Evolutionary conservation across 2,888 invertebrate genomes (phyloP).

Genomic region (Congeria kusceri): DNA sequence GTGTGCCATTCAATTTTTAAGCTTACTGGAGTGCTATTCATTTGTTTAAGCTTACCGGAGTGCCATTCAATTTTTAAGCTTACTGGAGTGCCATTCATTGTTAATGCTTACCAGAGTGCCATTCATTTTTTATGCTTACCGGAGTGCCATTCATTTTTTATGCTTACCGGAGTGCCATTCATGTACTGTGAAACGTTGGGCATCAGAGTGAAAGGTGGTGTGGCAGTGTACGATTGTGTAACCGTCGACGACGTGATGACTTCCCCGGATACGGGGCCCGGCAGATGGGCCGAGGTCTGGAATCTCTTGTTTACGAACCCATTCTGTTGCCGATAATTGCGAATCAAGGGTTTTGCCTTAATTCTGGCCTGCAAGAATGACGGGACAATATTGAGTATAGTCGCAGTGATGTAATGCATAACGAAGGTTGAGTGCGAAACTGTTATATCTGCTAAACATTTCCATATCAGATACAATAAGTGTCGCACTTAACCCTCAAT

Average conservation of each 20-base stretch:
- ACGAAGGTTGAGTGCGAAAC: too few relatives aligned
- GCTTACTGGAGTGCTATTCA: too few relatives aligned
- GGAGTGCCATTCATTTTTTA: not conserved
- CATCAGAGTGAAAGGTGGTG: slow-evolving; percentile 64
- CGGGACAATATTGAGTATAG: not conserved
- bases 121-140: too few relatives aligned
- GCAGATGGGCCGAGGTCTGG: slow-evolving; percentile 64
- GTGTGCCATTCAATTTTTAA: too few relatives aligned
- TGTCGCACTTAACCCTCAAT: too few relatives aligned
- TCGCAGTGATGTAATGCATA: not conserved
- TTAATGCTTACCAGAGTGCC: too few relatives aligned
- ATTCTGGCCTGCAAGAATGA: slow-evolving; percentile 88
- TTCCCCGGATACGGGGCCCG: slow-evolving; percentile 56
- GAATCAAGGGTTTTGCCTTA: slow-evolving; percentile 91
- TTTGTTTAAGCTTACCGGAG: too few relatives aligned
- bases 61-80: too few relatives aligned
- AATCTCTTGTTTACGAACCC: slow-evolving; percentile 80
- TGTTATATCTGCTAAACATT: too few relatives aligned
- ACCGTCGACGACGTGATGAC: slow-evolving; percentile 57
- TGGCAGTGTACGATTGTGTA: slow-evolving; percentile 60
- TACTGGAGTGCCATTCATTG: too few relatives aligned
- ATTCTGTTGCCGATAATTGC: slow-evolving; percentile 87
- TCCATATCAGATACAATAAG: too few relatives aligned
- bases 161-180: slow-evolving; percentile 71
- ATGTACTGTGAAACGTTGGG: slow-evolving; percentile 67